Percentiles rank a stretch among this genome's conserved stretches.
Conservation (phyloP, 2,797 vertebrate species). For the Podarcis lilfordi region DNA sequence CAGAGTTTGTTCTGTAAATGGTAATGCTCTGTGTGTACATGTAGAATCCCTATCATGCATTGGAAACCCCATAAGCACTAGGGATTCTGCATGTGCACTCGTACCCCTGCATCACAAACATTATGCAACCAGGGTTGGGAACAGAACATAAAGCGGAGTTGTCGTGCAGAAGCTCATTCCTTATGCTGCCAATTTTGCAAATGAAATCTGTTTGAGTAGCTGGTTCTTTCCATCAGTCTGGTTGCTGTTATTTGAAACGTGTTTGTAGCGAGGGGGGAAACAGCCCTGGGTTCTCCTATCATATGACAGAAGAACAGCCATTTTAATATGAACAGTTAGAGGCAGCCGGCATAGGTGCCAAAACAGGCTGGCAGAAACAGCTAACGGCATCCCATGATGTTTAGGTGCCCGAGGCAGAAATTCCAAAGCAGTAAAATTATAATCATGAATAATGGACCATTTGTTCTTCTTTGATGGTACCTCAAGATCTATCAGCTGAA, state of each 20-base stretch:
- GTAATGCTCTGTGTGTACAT: too few relatives aligned
- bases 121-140: neutral
- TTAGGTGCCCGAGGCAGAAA: neutral
- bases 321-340: neutral
- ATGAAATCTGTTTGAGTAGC: neutral
- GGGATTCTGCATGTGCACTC: neutral
- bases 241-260: neutral
- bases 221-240: neutral
- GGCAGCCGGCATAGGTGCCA: neutral
- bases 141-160: neutral
- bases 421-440: neutral
- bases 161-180: neutral
- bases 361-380: neutral
- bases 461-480: neutral
- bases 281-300: neutral
- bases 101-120: neutral
- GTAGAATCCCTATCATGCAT: neutral
- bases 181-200: neutral
- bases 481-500: neutral
- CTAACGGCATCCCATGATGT: neutral
- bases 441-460: neutral
- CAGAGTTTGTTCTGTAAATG: neutral
- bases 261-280: neutral
- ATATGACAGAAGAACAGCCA: neutral
- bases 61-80: neutral